Conservation (phyloP, 2,113 vertebrate genomes). For the Merops nubicus region DNA sequence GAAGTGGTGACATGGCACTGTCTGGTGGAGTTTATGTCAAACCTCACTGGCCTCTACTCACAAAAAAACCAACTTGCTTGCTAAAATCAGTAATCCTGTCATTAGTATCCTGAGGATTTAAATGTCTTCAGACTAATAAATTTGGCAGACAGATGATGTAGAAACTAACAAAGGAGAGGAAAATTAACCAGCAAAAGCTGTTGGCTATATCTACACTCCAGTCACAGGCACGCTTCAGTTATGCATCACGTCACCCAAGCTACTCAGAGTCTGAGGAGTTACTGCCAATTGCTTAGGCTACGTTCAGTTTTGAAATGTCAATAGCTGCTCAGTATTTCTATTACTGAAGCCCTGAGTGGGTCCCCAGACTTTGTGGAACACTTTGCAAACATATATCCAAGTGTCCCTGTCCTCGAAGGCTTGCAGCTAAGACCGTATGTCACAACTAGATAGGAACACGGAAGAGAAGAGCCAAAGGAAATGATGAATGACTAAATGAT, state of each 20-base stretch:
- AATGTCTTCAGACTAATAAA: background rate
- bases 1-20: background rate
- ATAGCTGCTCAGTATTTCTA: background rate
- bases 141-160: background rate
- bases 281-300: background rate
- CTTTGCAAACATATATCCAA: background rate
- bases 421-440: background rate
- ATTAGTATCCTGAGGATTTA: background rate
- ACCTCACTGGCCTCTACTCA: background rate
- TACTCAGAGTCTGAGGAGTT: background rate
- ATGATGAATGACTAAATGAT: background rate
- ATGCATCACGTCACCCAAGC: background rate
- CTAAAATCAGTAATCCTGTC: background rate
- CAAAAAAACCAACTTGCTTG: background rate
- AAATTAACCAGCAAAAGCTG: slow-evolving; percentile 34
- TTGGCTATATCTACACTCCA: background rate
- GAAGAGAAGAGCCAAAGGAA: background rate
- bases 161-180: background rate
- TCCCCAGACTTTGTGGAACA: background rate
- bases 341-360: background rate
- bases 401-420: background rate
- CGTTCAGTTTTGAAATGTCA: background rate
- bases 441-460: background rate
- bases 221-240: background rate
- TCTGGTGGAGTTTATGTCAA: background rate